Evolutionary conservation across 2,797 vertebrate species (phyloP).

Genomic region (Cryptoblepharus egeriae): DNA sequence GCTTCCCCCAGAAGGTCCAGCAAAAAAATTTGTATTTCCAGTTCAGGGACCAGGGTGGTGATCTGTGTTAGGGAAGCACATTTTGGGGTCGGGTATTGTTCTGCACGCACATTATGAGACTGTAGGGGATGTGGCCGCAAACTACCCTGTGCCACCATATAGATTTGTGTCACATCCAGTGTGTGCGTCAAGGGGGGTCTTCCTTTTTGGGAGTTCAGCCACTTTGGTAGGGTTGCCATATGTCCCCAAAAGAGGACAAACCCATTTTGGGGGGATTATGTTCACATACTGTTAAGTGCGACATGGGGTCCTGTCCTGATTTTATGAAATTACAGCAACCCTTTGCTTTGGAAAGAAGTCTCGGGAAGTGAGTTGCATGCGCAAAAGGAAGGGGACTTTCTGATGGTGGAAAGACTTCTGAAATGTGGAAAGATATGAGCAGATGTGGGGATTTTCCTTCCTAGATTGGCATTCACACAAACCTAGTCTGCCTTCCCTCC

Average conservation of each 20-base stretch:
- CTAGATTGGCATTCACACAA: not conserved
- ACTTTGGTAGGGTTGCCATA: too few species aligned
- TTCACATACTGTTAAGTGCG: too few species aligned
- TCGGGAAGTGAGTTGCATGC: conserved; percentile 35
- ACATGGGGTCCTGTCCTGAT: too few species aligned
- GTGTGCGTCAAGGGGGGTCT: conserved; percentile 7
- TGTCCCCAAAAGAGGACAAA: too few species aligned
- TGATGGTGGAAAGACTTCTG: not conserved
- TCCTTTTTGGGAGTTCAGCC: conserved; percentile 31
- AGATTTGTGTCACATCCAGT: conserved; percentile 48
- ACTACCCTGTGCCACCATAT: not conserved
- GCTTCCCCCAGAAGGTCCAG: not conserved
- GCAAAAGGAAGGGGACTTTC: too few species aligned
- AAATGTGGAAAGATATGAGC: not conserved
- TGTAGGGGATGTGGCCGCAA: conserved; percentile 18
- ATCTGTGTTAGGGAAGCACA: not conserved
- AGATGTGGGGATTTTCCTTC: not conserved
- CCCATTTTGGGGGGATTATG: too few species aligned
- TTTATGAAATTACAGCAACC: too few species aligned
- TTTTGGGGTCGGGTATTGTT: too few species aligned
- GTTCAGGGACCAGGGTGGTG: not conserved
- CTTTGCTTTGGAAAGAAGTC: conserved; percentile 60
- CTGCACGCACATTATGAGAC: conserved; percentile 2
- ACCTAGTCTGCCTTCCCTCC: not conserved
- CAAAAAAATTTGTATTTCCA: not conserved